A percentile compares a stretch with the other conserved stretches of the same genome.
phyloP scores from a whole-genome alignment of 2,113 vertebrate species.

The Mola mola region DNA sequence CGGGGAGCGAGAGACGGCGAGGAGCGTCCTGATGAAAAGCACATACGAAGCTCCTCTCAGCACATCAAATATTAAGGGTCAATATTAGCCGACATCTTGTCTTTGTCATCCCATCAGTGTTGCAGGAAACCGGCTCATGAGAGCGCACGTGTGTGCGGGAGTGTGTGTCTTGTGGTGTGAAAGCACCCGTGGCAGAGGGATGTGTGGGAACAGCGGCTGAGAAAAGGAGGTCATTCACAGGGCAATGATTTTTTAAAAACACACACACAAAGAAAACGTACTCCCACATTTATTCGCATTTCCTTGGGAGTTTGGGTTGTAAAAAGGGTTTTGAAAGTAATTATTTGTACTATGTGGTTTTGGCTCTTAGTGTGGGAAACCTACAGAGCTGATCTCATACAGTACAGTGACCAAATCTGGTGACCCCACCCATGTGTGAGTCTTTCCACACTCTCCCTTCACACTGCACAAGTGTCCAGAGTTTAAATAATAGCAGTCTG shows the following conservation, averaged over 20 bases:
- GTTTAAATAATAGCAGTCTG: slow-evolving; percentile 38
- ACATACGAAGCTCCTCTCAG: slow-evolving; percentile 62
- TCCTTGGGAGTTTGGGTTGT: not conserved
- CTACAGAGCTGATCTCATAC: slow-evolving; percentile 60
- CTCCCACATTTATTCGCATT: slow-evolving; percentile 6
- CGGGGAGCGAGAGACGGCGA: slow-evolving; percentile 16
- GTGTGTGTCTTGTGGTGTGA: slow-evolving; percentile 34
- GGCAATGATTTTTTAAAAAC: slow-evolving; percentile 21
- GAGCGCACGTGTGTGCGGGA: slow-evolving; percentile 19
- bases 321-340: slow-evolving; percentile 19
- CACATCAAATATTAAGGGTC: slow-evolving; percentile 96
- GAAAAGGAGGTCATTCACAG: slow-evolving; percentile 53
- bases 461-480: no score
- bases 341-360: slow-evolving; percentile 33
- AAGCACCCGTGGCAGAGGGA: slow-evolving; percentile 30
- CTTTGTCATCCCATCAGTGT: slow-evolving; percentile 90
- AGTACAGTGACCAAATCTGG: slow-evolving; percentile 12
- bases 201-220: slow-evolving; percentile 31
- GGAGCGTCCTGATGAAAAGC: slow-evolving; percentile 55
- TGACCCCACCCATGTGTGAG: slow-evolving; percentile 41
- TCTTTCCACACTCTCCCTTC: no score
- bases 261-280: slow-evolving; percentile 1
- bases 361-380: slow-evolving; percentile 3
- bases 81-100: slow-evolving; percentile 92
- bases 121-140: slow-evolving; percentile 72